Conservation (phyloP, 2,797 vertebrate species). For the Lindbergichthys nudifrons region DNA sequence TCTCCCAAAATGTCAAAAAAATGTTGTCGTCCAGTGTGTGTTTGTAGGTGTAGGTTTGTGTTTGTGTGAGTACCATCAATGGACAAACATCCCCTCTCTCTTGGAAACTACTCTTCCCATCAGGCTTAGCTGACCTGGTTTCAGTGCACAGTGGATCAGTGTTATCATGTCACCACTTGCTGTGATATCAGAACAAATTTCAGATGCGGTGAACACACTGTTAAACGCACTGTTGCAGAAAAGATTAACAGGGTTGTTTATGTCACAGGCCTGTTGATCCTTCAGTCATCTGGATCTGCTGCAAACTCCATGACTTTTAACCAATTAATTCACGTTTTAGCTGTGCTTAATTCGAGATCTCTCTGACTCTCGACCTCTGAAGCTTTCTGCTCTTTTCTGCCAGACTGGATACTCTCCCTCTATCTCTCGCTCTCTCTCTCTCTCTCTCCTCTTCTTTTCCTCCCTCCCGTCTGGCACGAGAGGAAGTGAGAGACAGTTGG, state of each 20-base stretch:
- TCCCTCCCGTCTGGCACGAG: conserved; percentile 52
- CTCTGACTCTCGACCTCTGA: neutral
- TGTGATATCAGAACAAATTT: conserved; percentile 55
- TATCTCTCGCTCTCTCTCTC: conserved; percentile 9
- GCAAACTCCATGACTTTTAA: conserved; percentile 23
- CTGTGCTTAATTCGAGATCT: conserved; percentile 23
- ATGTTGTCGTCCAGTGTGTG: conserved; percentile 1
- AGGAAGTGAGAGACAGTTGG: conserved; percentile 68
- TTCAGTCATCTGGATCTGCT: conserved; percentile 33
- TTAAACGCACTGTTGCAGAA: conserved; percentile 36
- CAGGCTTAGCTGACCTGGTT: conserved; percentile 76
- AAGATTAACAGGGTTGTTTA: conserved; percentile 51
- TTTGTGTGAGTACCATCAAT: conserved; percentile 18
- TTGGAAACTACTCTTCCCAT: conserved; percentile 68
- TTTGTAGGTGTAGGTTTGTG: conserved; percentile 14
- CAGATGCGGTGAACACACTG: conserved; percentile 27
- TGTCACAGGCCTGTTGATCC: conserved; percentile 60
- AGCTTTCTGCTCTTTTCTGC: conserved; percentile 44
- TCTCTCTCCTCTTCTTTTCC: conserved; percentile 9
- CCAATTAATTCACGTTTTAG: conserved; percentile 31
- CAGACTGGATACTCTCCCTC: conserved; percentile 24
- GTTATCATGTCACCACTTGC: conserved; percentile 54
- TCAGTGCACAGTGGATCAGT: conserved; percentile 54
- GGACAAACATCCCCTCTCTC: conserved; percentile 41
- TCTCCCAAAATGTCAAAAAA: conserved; percentile 5